Conservation (phyloP, 2,797 vertebrate species). For the Chromobotia macracanthus region DNA sequence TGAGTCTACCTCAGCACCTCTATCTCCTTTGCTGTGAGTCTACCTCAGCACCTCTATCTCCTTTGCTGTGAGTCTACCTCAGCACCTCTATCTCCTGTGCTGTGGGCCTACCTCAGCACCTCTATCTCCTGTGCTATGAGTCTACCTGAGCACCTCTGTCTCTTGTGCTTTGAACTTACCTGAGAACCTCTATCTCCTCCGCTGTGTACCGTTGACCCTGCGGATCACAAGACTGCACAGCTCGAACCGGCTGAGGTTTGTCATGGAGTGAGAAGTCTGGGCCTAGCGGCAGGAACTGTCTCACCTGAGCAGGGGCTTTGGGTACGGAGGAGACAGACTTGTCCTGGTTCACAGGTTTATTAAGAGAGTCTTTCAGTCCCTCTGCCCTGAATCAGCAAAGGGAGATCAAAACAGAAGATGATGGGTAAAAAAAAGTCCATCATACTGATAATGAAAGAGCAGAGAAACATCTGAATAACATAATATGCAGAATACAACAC, state of each 20-base stretch:
- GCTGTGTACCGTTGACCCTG: slow-evolving; percentile 90
- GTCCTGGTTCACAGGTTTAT: slow-evolving; percentile 80
- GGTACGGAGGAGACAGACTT: slow-evolving; percentile 72
- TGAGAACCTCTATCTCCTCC: slow-evolving; percentile 97
- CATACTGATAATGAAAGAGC: neutral
- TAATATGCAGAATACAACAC: no score
- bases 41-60: no score
- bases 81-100: no score
- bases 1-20: no score
- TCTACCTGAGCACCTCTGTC: no score
- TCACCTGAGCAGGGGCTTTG: slow-evolving; percentile 78
- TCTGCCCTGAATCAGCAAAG: slow-evolving; percentile 82
- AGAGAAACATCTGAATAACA: neutral
- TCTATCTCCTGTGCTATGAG: no score
- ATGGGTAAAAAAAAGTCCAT: neutral
- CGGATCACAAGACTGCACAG: slow-evolving; percentile 86
- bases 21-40: no score
- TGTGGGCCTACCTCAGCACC: no score
- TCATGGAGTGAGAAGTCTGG: slow-evolving; percentile 87
- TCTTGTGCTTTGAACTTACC: slow-evolving; percentile 72
- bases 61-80: no score
- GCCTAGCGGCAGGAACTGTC: slow-evolving; percentile 89
- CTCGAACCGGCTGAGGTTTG: slow-evolving; percentile 82
- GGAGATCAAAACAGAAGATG: neutral
- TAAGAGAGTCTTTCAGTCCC: slow-evolving; percentile 88